Base-by-base conservation (phyloP, 2,888 invertebrate genomes). In the Mimas tiliae region DNA sequence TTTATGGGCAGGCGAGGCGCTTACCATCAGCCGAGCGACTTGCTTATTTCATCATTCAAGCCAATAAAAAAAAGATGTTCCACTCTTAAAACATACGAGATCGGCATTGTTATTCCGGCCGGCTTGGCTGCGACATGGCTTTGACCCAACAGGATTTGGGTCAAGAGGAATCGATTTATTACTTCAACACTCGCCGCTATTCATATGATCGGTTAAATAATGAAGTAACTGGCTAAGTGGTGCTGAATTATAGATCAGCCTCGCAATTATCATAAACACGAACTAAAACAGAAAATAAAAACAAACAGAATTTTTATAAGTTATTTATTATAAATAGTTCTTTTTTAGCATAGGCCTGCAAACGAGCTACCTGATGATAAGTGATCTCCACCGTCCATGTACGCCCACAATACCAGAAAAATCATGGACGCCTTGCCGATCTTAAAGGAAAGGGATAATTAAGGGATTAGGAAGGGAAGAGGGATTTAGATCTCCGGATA, bases 91-190 rank as follows among this genome's bases (percentile, higher is more conserved):
- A 42, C 42, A 4, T 16, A 48, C 53, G 33, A 65, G n/a, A 65
- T 65, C 47, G 21, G 58, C 58, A 70, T 72, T 74, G 70, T 70
- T 71, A 88, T 88, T 84, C 86, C 71, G 80, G 73, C 68, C 75
- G 76, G 68, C 77, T 76, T 70, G 73, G 76, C 76, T 72, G 80
- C 76, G 82, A 84, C 88, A 83, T 83, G 91, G 86, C 90, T 90
- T 92, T 90, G 90, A 91, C 91, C 91, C 73, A 72, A 64, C 42
- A 74, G 76, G 78, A 90, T 87, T 87, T 88, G 75, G 90, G 91
- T 91, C 91, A 91, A 90, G 90, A 86, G 85, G 87, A 86, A 90
- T 90, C 90, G 89, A 91, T 91, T 81, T 80, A 82, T 79, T 77
- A 78, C 78, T 67, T 69, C 67, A 65, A 67, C 21, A 58, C 51